Conservation (phyloP, 92 coral and sea anemone genomes). For the Muricea muricata region DNA sequence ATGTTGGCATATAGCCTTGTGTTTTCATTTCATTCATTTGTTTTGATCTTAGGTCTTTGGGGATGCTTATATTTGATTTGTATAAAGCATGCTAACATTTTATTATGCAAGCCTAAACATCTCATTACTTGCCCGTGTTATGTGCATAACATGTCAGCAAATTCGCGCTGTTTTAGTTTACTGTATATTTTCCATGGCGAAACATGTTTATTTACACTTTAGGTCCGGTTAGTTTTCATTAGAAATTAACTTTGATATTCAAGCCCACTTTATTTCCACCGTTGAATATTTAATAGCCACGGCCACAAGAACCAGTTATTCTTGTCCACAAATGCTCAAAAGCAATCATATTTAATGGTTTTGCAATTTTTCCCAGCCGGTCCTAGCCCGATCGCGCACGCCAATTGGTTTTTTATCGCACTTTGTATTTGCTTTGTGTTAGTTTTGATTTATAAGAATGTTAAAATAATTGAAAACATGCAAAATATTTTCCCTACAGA, state of each 20-base stretch:
- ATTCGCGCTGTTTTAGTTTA: not conserved
- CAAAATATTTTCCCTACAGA: slow-evolving; percentile 45
- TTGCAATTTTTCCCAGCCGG: slow-evolving; percentile 17
- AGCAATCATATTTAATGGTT: slow-evolving; percentile 41
- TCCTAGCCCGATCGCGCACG: not conserved
- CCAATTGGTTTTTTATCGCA: slow-evolving; percentile 37
- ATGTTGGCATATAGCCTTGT: too few species aligned
- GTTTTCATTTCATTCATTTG: too few species aligned
- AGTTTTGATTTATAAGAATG: slow-evolving; percentile 28
- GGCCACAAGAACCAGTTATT: slow-evolving; percentile 37
- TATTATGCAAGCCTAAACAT: too few species aligned
- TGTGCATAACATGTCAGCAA: not conserved
- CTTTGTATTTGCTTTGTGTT: not conserved
- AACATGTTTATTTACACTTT: slow-evolving; percentile 17
- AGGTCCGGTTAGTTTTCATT: slow-evolving; percentile 18
- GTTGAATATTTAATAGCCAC: slow-evolving; percentile 36
- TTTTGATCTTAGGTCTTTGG: too few species aligned
- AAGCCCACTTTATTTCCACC: slow-evolving; percentile 23
- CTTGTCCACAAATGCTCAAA: slow-evolving; percentile 12
- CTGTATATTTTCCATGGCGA: not conserved
- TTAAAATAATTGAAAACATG: slow-evolving; percentile 41
- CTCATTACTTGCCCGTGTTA: too few species aligned
- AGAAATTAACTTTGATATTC: slow-evolving; percentile 3
- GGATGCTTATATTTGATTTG: not conserved
- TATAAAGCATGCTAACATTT: too few species aligned